A percentile compares a stretch with the other conserved stretches of the same genome.
These are phyloP conservation scores for Pseudococcus longispinus DNA, from an alignment of 2,888 invertebrate genomes.

Conservation along the genomic window DNA sequence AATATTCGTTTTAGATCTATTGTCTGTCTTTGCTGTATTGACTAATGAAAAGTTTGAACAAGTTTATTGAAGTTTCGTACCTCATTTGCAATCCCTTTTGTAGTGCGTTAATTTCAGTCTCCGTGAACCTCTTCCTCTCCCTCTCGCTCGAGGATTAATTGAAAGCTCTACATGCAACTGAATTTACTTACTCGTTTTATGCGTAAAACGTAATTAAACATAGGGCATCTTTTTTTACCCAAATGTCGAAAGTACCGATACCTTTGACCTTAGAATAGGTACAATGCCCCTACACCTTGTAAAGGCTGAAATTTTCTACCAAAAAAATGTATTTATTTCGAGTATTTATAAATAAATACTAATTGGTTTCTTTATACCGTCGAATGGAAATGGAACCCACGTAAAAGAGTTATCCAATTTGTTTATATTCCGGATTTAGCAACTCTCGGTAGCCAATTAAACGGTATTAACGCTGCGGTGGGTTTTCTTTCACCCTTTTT, in stretches of 20 bases:
- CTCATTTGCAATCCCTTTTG: slow-evolving; percentile 39
- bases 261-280: background rate
- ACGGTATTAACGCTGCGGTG: background rate
- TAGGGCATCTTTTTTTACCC: background rate
- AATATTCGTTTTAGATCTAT: slow-evolving; percentile 33
- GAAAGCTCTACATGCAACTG: background rate
- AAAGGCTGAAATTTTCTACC: background rate
- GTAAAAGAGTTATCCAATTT: background rate
- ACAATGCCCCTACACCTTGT: background rate
- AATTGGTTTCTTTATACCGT: background rate
- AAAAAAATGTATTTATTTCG: background rate
- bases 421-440: background rate
- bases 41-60: slow-evolving; percentile 46
- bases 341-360: background rate
- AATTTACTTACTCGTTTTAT: slow-evolving; percentile 3
- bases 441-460: background rate
- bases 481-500: background rate
- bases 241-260: background rate
- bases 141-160: slow-evolving; percentile 18
- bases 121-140: background rate
- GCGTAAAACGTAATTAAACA: slow-evolving; percentile 10
- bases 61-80: slow-evolving; percentile 41
- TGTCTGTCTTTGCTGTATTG: slow-evolving; percentile 31
- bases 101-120: slow-evolving; percentile 30
- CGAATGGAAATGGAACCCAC: background rate